Conservation (phyloP, 2,113 vertebrate genomes). For the Corythornis madagascariensis region DNA sequence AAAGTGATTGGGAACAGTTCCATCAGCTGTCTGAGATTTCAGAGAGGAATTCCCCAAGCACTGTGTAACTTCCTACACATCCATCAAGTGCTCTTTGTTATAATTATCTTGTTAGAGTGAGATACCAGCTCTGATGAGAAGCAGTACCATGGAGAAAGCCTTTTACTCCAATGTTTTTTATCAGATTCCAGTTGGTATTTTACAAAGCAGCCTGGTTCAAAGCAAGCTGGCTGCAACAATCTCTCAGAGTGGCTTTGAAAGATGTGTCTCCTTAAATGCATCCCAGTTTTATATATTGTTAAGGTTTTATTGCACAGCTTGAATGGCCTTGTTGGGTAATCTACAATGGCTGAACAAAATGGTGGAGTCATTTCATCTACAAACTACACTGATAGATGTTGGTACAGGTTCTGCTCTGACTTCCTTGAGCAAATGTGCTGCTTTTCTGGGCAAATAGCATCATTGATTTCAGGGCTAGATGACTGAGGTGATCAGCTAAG, state of each 20-base stretch:
- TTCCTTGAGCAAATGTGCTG: not conserved
- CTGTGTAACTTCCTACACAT: not conserved
- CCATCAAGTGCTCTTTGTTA: not conserved
- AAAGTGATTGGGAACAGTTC: conserved; percentile 1
- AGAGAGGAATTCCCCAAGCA: conserved; percentile 25
- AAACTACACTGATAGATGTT: not conserved
- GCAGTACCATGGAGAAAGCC: not conserved
- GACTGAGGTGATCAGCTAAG: not conserved
- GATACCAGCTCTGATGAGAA: not conserved
- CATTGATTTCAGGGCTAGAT: not conserved
- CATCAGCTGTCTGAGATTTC: conserved; percentile 18
- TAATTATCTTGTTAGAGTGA: conserved; percentile 16
- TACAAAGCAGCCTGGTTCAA: conserved; percentile 1
- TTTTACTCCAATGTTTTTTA: not conserved
- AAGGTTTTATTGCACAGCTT: not conserved
- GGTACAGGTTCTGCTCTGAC: not conserved
- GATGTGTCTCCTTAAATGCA: fast-evolving
- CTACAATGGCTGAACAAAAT: not conserved
- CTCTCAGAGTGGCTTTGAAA: not conserved
- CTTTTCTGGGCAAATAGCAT: not conserved
- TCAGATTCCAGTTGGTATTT: conserved; percentile 21
- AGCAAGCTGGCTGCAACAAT: not conserved
- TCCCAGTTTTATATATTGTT: not conserved
- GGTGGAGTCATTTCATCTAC: not conserved
- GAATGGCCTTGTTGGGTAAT: not conserved